Base-by-base conservation (phyloP, 2,797 vertebrate genomes). In the Rousettus madagascariensis region DNA sequence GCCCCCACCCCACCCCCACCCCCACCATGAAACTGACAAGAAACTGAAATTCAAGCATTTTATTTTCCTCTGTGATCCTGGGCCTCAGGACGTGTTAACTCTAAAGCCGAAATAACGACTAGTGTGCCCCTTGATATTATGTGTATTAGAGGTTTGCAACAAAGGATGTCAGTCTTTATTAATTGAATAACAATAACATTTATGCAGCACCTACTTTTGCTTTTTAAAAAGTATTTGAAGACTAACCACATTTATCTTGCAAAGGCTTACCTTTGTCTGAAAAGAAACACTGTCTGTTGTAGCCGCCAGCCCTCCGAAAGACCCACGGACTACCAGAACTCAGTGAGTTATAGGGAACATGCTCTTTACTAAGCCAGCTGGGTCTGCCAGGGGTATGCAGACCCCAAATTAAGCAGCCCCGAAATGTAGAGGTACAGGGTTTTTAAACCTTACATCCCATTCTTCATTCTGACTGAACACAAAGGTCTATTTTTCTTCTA, bases 31-130 rank as follows among this genome's bases (percentile, higher is more conserved):
- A 96, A 78, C 69, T 28, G 82, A 91, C 65, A 89, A 89, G 82
- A 97, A 94, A 89, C 94, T 36, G 78, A 74, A 94, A 95, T 91
- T 90, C 49, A 38, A 53, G 22, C 41, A 30, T 92, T 96, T 82
- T 79, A 1, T 94, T 92, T 96, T 92, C 55, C 68, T 92, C 24
- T 95, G 72, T 61, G 11, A 83, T 83, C 38, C 49, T n/a, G 13
- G 53, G 30, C 59, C 69, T 94, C 65, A 55, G 92, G 94, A 68
- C 69, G 49, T 75, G 59, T 95, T 90, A 82, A 87, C 12, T 57
- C 33, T 65, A 85, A 69, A 59, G 85, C 38, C 71, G 83, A 94
- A 95, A 72, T 95, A 93, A 78, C 55, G 78, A 30, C 57, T 63
- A n/a, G 85, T 92, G 61, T 38, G 26, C 28, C 55, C 49, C 71